These are phyloP conservation scores for Holocentrus rufus DNA, from an alignment of 2,797 vertebrate species.

Conservation along the genomic window DNA sequence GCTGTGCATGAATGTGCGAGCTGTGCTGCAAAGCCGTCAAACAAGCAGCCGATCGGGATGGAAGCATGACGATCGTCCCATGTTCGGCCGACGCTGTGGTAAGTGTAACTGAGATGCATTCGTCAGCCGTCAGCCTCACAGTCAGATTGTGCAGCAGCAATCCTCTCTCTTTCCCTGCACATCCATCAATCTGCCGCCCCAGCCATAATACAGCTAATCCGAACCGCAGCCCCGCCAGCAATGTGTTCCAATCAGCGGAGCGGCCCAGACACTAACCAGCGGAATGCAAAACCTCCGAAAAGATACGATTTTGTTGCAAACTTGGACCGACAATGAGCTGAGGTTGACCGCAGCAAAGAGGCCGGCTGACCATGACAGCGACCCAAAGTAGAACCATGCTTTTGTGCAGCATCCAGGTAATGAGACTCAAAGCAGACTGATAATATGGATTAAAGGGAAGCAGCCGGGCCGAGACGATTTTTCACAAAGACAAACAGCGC, in stretches of 20 bases:
- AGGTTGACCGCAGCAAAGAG: conserved; percentile 38
- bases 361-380: conserved; percentile 26
- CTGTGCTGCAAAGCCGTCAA: conserved; percentile 1
- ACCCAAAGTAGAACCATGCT: background rate
- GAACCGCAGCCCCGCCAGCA: background rate
- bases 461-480: conserved; percentile 21
- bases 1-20: conserved; percentile 9
- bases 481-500: conserved; percentile 39
- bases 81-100: background rate
- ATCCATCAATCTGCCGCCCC: conserved; percentile 44
- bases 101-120: conserved; percentile 29
- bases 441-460: conserved; percentile 42
- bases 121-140: conserved; percentile 21
- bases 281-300: conserved; percentile 22
- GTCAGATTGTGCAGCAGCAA: conserved; percentile 29
- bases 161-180: conserved; percentile 20
- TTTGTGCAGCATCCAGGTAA: conserved; percentile 42
- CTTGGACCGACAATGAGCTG: conserved; percentile 3
- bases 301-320: conserved; percentile 22
- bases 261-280: conserved; percentile 15
- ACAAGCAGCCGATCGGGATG: background rate
- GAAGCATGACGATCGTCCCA: background rate
- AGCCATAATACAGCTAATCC: conserved; percentile 37
- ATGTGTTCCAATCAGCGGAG: conserved; percentile 15
- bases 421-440: conserved; percentile 25